phyloP scores from a whole-genome alignment of 1,140 invertebrate species.

The Nasonia vitripennis region DNA sequence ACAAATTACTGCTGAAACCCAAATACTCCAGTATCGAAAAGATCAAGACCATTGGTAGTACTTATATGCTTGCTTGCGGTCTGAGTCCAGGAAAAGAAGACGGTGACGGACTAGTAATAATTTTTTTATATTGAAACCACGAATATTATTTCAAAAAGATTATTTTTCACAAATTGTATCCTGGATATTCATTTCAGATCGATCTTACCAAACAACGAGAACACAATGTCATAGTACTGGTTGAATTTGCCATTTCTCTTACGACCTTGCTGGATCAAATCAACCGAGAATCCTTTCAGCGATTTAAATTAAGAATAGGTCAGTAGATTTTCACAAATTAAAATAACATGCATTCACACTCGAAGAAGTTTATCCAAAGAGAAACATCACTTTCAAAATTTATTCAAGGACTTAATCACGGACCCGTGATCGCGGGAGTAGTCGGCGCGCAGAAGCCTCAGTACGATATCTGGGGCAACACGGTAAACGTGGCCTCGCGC shows the following conservation, averaged over 20 bases:
- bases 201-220: constrained; percentile 85
- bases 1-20: constrained; percentile 94
- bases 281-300: constrained; percentile 97
- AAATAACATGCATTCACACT: not conserved
- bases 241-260: constrained; percentile 95
- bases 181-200: constrained; percentile 70
- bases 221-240: constrained; percentile 90
- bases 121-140: not conserved
- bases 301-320: constrained; percentile 95
- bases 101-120: constrained; percentile 76
- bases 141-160: not conserved
- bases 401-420: constrained; percentile 90
- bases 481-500: constrained; percentile 95
- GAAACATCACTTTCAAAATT: not conserved
- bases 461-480: constrained; percentile 99
- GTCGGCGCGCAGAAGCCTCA: constrained; percentile 98
- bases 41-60: constrained; percentile 98
- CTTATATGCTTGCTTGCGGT: constrained; percentile 98
- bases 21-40: constrained; percentile 98
- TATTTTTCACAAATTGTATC: constrained; percentile 12
- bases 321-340: constrained; percentile 60
- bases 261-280: constrained; percentile 95
- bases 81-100: constrained; percentile 91
- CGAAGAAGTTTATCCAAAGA: not conserved
- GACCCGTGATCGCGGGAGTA: constrained; percentile 94